Evolutionary conservation across 2,888 invertebrate species (phyloP).

Genomic region (Lasioglossum calceatum): DNA sequence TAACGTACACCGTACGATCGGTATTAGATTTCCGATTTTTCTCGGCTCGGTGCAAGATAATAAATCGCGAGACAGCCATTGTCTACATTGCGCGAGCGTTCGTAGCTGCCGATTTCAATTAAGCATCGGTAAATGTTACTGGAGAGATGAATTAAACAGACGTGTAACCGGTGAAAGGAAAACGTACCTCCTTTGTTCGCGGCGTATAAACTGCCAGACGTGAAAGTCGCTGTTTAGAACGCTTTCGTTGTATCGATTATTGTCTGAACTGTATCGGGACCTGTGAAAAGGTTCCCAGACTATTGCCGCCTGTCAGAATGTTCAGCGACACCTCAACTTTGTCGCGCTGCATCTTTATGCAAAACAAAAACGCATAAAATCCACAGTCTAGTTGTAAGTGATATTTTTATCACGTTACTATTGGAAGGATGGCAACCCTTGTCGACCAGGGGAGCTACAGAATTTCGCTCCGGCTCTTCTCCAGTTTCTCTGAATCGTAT

Average conservation of each 20-base stretch:
- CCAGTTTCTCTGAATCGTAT: neutral
- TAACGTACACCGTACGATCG: neutral
- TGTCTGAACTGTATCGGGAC: slow-evolving; percentile 28
- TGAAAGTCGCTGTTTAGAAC: slow-evolving; percentile 52
- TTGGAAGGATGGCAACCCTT: neutral
- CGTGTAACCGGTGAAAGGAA: slow-evolving; percentile 56
- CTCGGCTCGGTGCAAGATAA: slow-evolving; percentile 13
- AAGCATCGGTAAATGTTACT: slow-evolving; percentile 57
- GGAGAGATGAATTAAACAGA: slow-evolving; percentile 54
- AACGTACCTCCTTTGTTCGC: slow-evolving; percentile 55
- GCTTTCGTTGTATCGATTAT: slow-evolving; percentile 53
- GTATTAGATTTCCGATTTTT: slow-evolving; percentile 5
- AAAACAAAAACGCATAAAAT: neutral
- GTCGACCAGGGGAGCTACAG: neutral
- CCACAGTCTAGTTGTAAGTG: neutral
- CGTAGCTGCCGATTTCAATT: slow-evolving; percentile 59
- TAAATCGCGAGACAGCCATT: slow-evolving; percentile 41
- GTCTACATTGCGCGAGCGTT: slow-evolving; percentile 26
- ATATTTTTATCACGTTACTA: neutral
- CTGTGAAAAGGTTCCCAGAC: slow-evolving; percentile 26
- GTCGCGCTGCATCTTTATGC: neutral
- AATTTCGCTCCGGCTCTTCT: neutral
- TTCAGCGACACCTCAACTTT: neutral
- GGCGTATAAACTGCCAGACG: slow-evolving; percentile 27
- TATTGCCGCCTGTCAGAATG: neutral